Evolutionary conservation across 2,113 vertebrate species (phyloP).

Genomic region (Labrus mixtus): DNA sequence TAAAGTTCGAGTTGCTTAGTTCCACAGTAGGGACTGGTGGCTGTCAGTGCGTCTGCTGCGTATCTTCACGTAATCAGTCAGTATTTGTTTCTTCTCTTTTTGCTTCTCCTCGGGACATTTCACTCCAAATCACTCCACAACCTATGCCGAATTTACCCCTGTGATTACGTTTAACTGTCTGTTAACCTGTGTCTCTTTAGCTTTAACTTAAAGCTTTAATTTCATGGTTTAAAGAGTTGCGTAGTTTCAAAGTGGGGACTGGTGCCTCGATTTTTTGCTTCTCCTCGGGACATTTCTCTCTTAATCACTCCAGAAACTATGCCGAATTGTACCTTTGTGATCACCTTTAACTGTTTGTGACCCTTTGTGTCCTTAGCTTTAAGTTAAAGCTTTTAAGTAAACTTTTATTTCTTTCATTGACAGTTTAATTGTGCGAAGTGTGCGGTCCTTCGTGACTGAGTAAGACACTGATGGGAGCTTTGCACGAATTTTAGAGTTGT

Average conservation of each 20-base stretch:
- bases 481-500: too few species aligned
- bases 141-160: neutral
- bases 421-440: too few species aligned
- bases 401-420: too few species aligned
- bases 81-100: too few species aligned
- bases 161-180: fast-evolving
- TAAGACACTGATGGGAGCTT: too few species aligned
- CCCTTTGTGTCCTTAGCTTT: fast-evolving
- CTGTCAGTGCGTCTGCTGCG: too few species aligned
- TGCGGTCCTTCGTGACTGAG: too few species aligned
- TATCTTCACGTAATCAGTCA: too few species aligned
- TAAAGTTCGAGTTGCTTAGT: neutral
- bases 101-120: neutral
- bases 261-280: too few species aligned
- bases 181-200: fast-evolving
- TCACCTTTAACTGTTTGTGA: fast-evolving
- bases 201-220: neutral
- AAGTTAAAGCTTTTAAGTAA: neutral
- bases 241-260: neutral
- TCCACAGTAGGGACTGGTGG: neutral
- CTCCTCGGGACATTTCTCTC: neutral
- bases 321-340: neutral
- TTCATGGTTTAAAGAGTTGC: fast-evolving
- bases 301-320: neutral
- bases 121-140: neutral